These are phyloP conservation scores for Microcebus griseorufus DNA, from an alignment of 2,113 vertebrate genomes.

Conservation along the genomic window DNA sequence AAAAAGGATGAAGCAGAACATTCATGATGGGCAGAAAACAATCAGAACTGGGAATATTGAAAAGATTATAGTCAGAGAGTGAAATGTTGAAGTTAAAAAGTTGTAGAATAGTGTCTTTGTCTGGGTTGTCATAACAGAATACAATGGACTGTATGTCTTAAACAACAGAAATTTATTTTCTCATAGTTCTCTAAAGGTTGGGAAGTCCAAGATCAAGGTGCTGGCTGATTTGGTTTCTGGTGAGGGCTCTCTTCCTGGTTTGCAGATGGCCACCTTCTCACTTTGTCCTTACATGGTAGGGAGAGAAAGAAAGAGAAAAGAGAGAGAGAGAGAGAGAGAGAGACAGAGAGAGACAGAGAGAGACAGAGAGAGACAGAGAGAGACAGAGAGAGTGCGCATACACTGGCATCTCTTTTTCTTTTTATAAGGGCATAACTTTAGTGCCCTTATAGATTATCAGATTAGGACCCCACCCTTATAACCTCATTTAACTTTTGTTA, in stretches of 20 bases:
- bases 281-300: background rate
- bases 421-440: background rate
- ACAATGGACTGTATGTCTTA: background rate
- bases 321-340: background rate
- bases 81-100: background rate
- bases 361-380: background rate
- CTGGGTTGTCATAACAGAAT: background rate
- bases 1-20: background rate
- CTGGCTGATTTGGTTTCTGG: background rate
- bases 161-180: background rate
- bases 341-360: background rate
- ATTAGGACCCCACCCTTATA: background rate
- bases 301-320: background rate
- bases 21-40: background rate
- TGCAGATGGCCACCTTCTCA: background rate
- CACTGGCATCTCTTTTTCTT: background rate
- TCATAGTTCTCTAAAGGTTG: background rate
- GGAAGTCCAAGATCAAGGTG: background rate
- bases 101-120: background rate
- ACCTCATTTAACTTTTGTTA: background rate
- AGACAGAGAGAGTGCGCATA: background rate
- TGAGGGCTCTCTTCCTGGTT: background rate
- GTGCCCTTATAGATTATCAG: background rate
- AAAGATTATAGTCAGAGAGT: background rate
- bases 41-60: background rate